Percentiles rank a stretch among this genome's conserved stretches.
phyloP scores from a whole-genome alignment of 2,113 vertebrate species.

The Pelvicachromis taeniatus region DNA sequence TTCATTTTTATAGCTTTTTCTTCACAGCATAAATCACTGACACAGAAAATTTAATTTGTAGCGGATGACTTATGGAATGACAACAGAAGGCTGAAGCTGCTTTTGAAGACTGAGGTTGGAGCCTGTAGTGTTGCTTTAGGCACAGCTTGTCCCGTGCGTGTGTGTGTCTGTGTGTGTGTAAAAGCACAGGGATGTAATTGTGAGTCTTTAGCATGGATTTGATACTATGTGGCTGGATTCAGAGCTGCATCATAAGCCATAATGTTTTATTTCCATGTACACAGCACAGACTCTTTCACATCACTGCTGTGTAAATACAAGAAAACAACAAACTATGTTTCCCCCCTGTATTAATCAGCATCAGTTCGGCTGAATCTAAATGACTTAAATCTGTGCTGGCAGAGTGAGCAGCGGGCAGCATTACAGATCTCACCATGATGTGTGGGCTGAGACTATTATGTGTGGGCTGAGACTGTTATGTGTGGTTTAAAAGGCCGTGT shows the following conservation, averaged over 20 bases:
- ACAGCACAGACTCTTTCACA: neutral
- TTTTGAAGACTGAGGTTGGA: slow-evolving; percentile 56
- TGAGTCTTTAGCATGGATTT: neutral
- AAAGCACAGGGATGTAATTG: neutral
- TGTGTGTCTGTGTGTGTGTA: neutral
- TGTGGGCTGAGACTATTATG: slow-evolving; percentile 50
- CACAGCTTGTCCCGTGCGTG: neutral
- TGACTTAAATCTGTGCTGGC: neutral
- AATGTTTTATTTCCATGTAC: neutral
- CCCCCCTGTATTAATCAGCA: neutral
- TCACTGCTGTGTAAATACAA: neutral
- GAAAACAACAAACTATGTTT: neutral
- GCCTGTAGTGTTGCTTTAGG: slow-evolving; percentile 60
- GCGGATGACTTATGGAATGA: slow-evolving; percentile 64
- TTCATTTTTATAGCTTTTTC: slow-evolving; percentile 48
- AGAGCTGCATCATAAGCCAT: neutral
- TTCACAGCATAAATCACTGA: slow-evolving; percentile 60
- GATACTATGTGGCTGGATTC: slow-evolving; percentile 17
- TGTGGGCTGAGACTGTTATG: slow-evolving; percentile 33
- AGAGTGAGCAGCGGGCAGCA: neutral
- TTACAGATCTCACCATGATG: slow-evolving; percentile 16
- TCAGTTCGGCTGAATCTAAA: neutral
- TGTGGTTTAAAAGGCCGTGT: slow-evolving; percentile 35
- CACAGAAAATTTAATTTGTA: slow-evolving; percentile 60
- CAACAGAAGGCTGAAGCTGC: slow-evolving; percentile 48